A percentile compares a stretch with the other conserved stretches of the same genome.
Evolutionary conservation across 2,797 vertebrate genomes (phyloP).

Genomic region (Heteromormyrus szaboi): DNA sequence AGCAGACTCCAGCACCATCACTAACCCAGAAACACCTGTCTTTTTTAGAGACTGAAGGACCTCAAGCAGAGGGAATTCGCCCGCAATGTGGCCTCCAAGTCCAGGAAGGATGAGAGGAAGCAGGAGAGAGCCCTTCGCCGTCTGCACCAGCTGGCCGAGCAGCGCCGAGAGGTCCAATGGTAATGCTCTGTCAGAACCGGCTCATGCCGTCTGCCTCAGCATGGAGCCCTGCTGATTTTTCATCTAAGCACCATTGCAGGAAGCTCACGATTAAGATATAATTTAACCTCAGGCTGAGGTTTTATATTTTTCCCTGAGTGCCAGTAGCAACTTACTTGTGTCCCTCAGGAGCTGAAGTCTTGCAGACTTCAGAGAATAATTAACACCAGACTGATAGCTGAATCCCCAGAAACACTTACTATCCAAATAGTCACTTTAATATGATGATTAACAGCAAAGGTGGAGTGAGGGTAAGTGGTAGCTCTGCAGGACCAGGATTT

Average conservation of each 20-base stretch:
- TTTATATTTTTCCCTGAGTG: neutral
- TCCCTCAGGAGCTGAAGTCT: neutral
- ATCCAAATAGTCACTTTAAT: conserved; percentile 7
- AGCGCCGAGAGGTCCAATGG: conserved; percentile 68
- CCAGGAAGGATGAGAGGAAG: conserved; percentile 74
- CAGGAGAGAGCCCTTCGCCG: conserved; percentile 76
- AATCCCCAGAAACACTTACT: neutral
- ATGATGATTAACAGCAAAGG: neutral
- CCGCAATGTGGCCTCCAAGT: conserved; percentile 76
- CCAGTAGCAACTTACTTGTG: neutral
- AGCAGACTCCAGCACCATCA: neutral
- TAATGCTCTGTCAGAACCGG: conserved; percentile 42
- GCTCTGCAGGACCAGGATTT: neutral
- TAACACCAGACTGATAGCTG: neutral
- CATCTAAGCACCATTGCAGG: neutral
- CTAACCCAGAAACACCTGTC: conserved; percentile 17
- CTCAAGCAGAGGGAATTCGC: conserved; percentile 83
- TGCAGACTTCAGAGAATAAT: conserved; percentile 5
- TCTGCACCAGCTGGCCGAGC: conserved; percentile 71
- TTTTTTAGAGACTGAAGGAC: conserved; percentile 74
- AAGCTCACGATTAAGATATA: neutral
- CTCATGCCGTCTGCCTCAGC: neutral
- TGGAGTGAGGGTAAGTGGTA: neutral
- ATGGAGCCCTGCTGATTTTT: neutral
- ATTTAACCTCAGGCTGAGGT: neutral